phyloP scores from a whole-genome alignment of 2,888 invertebrate genomes.

The Tetragonula carbonaria region DNA sequence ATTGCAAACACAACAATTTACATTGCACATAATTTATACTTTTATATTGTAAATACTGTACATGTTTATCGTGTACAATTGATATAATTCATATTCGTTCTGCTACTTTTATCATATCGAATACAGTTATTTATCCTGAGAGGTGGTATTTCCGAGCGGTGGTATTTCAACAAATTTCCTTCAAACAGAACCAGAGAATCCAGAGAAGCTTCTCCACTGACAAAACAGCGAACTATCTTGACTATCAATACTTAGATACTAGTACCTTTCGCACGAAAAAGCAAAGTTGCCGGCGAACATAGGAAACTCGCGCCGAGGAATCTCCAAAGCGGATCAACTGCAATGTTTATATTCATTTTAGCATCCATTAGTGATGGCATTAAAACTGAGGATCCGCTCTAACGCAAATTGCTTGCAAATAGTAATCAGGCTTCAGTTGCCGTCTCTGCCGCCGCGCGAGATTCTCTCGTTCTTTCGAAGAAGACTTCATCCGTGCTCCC shows the following conservation, averaged over 20 bases:
- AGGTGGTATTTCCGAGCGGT: too few species aligned
- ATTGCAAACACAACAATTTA: too few species aligned
- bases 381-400: slow-evolving; percentile 66
- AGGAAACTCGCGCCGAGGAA: slow-evolving; percentile 46
- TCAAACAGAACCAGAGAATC: background rate
- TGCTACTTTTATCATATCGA: too few species aligned
- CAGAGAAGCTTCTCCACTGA: background rate
- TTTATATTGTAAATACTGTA: too few species aligned
- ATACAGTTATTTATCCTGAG: background rate
- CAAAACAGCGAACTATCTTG: background rate
- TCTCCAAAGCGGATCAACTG: slow-evolving; percentile 74
- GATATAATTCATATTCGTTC: too few species aligned
- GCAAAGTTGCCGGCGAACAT: background rate
- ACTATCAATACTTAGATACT: slow-evolving; percentile 2
- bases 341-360: slow-evolving; percentile 79
- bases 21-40: too few species aligned
- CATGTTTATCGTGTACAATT: too few species aligned
- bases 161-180: background rate
- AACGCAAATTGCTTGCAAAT: slow-evolving; percentile 30
- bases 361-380: slow-evolving; percentile 77
- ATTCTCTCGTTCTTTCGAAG: background rate
- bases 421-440: slow-evolving; percentile 33
- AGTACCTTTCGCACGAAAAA: slow-evolving; percentile 1
- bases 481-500: too few species aligned
- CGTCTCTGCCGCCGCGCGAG: background rate